Evolutionary conservation across 2,113 vertebrate species (phyloP), one percentile per base, ranked within the genome.

Genomic region (Balaeniceps rex): DNA sequence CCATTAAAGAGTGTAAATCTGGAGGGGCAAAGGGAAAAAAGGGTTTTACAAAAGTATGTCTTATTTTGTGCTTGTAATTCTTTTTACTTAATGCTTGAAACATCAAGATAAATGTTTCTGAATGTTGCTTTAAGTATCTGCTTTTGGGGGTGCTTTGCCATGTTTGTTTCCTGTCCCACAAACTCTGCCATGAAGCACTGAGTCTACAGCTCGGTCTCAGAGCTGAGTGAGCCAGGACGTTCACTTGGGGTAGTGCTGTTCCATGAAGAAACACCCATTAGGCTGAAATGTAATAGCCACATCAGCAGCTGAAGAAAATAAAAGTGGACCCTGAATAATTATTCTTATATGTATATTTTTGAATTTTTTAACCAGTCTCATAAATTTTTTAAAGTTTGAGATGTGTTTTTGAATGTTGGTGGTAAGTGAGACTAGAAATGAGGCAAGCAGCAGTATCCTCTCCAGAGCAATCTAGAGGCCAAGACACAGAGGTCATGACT

Each of bases 271-370:
- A 70, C 11, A 31, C 46, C 46, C 78, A 8, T 63, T 44, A 58
- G 22, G 5, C 54, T 91, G 87, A 86, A 83, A 77, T 38, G 33
- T 33, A 79, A 79, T 18, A 83, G 34, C 44, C 68, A 66, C 49
- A 57, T 69, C 58, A 69, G 44, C 80, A 88, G 58, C 76, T 86
- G 76, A 91, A 89, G 58, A 81, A 95, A 95, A 77, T 69, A 87
- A 72, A 77, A 84, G 52, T 34, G 33, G 31, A 65, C 44, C 23
- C 10, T 60, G 38, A 76, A 29, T 60, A 76, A 86, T 69, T n/a
- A 75, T 21, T 81, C 47, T 34, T 71, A 19, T 44, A 40, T 23
- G 11, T 46, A 31, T 55, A 21, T 61, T 69, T 93, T 44, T 46
- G 0, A 58, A 29, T 63, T 79, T 83, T 84, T 88, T 78, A 84